Conservation (phyloP, 2,113 vertebrate species). For the Siphamia tubifer region DNA sequence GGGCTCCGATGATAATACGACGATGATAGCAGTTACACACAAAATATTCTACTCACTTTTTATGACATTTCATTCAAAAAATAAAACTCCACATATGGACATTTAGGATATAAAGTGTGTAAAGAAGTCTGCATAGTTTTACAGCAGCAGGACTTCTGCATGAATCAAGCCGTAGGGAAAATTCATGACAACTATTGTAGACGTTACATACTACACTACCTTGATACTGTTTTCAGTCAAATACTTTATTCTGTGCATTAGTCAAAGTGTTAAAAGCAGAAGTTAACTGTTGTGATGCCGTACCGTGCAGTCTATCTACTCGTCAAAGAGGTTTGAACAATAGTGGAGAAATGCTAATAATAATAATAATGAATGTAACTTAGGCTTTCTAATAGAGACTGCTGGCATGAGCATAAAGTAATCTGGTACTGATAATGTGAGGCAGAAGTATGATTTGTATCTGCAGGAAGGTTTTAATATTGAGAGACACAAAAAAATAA, state of each 20-base stretch:
- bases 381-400: slow-evolving; percentile 16
- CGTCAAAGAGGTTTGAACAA: slow-evolving; percentile 9
- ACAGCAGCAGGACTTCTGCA: too few species aligned
- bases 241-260: slow-evolving; percentile 27
- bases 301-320: slow-evolving; percentile 30
- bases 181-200: not conserved
- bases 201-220: not conserved
- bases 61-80: too few species aligned
- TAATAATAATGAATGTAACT: slow-evolving; percentile 48
- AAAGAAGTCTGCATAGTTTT: too few species aligned
- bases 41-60: too few species aligned
- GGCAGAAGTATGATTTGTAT: not conserved
- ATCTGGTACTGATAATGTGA: slow-evolving; percentile 13
- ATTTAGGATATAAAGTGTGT: too few species aligned
- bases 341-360: slow-evolving; percentile 27
- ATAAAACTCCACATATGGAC: too few species aligned
- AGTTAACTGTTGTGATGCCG: slow-evolving; percentile 35
- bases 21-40: too few species aligned
- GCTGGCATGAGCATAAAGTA: not conserved
- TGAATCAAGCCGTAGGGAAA: not conserved
- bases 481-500: slow-evolving; percentile 8
- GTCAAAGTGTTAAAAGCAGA: slow-evolving; percentile 22
- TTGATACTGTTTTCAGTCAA: not conserved
- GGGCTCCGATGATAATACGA: slow-evolving; percentile 1
- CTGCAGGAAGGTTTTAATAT: slow-evolving; percentile 11